Evolutionary conservation across 2,888 invertebrate genomes (phyloP), one percentile per base, ranked within the genome.

Genomic region (Harpalus rufipes): DNA sequence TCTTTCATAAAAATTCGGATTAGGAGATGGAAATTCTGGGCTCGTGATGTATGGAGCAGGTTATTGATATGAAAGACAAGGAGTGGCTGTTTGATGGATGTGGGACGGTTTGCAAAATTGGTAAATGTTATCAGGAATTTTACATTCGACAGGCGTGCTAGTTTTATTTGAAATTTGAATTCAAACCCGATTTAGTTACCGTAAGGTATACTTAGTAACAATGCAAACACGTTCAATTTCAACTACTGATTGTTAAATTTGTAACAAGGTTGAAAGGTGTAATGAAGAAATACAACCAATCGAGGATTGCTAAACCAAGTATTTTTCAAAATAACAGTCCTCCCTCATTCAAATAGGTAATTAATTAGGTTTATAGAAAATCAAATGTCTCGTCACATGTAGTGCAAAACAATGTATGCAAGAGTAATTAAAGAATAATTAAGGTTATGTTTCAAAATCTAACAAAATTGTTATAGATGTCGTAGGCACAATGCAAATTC

Each of bases 1-100:
- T 16, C 59, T n/a, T 59, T 56, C 56, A n/a, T 56, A n/a, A 16
- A 59, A 16, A 59, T 59, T 59, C 2, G 44, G 44, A 51, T 51
- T 51, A 51, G 32, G 32, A 32, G 32, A 32, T 32, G 32, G 32
- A 32, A 51, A 51, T 51, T 51, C 8, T 10, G 1, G 44, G 25
- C 25, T 32, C 32, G 44, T 51, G 44, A 51, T 51, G 44, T 51
- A 51, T 51, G 44, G 6, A 51, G 44, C 44, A 10, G 44, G 44
- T 51, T 51, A 32, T 51, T 51, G 10, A 51, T 51, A 51, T 51
- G 44, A 51, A 32, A 51, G 44, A 51, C 44, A 51, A 51, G 44
- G 44, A 51, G 44, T 51, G 44, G 44, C 12, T 51, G 7, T 12
- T 8, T 51, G 12, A 51, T 51, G 44, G 44, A 51, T 51, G 44